Evolutionary conservation across 1,140 invertebrate species (phyloP), one percentile per base, ranked within the genome.

Genomic region (Drosophila simulans): DNA sequence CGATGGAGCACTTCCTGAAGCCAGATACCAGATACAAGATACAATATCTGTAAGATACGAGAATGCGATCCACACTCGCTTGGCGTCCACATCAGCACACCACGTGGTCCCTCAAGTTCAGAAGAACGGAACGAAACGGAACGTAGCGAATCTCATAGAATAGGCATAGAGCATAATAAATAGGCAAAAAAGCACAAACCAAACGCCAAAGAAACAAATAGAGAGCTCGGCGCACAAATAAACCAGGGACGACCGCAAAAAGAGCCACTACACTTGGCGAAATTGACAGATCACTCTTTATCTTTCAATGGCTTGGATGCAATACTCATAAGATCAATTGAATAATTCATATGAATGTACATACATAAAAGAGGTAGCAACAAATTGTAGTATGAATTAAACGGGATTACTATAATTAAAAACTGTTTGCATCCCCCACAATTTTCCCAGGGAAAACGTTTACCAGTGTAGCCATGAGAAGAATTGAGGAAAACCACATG

Each of bases 101-200:
- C 84, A 88, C 84, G 84, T 88, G 84, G 84, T 88, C 58, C 63
- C 59, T 77, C 84, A 88, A 88, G 84, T 88, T 88, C 84, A 88
- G 56, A 62, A 74, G 82, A 75, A 81, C 65, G 80, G 49, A 64
- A 74, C 75, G 77, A 60, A 59, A 58, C 51, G 80, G 60, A 59
- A 66, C 76, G 64, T 58, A 51, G 53, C 62, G 31, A 48, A 49
- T 43, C 37, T 37, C 72, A 76, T 77, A 77, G 73, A 76, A 60
- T 82, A 82, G 51, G 39, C 79, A 43, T 63, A 77, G 70, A 89
- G 75, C 70, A 48, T 43, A 88, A 88, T 76, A 88, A 88, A 83
- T 77, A 80, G 68, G 59, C 66, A 64, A 88, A 81, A 74, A 49
- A 62, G 58, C 8, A 39, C 11, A 39, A 39, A 5, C 37, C 68